These are phyloP conservation scores for Luperina nickerlii DNA, from an alignment of 2,888 invertebrate genomes.

Conservation along the genomic window DNA sequence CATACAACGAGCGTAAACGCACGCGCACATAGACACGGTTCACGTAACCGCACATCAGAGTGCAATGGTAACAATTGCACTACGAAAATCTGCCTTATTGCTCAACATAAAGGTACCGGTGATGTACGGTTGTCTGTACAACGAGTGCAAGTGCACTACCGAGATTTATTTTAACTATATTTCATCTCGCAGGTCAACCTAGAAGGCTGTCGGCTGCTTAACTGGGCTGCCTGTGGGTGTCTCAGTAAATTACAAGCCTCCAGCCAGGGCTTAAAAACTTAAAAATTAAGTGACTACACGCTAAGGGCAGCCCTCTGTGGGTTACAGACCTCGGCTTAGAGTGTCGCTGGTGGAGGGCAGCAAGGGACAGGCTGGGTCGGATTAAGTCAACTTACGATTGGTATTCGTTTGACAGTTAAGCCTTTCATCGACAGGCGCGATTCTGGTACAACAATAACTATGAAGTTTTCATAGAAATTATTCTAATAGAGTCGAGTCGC, in stretches of 20 bases:
- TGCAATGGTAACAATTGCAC: background rate
- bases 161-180: background rate
- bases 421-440: background rate
- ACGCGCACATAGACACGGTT: background rate
- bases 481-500: background rate
- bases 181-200: background rate
- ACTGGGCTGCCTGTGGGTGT: background rate
- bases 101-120: too few species aligned
- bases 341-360: background rate
- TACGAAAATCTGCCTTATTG: background rate
- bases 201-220: background rate
- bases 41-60: background rate
- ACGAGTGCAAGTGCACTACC: background rate
- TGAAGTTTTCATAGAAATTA: too few species aligned
- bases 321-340: background rate
- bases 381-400: background rate
- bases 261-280: background rate
- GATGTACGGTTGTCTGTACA: background rate
- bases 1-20: background rate
- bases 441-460: background rate
- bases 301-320: background rate
- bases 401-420: background rate
- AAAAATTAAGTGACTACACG: background rate
- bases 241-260: background rate
- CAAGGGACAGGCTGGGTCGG: background rate